Base-by-base conservation (phyloP, 2,797 vertebrate species). In the Kryptolebias ocellatus region DNA sequence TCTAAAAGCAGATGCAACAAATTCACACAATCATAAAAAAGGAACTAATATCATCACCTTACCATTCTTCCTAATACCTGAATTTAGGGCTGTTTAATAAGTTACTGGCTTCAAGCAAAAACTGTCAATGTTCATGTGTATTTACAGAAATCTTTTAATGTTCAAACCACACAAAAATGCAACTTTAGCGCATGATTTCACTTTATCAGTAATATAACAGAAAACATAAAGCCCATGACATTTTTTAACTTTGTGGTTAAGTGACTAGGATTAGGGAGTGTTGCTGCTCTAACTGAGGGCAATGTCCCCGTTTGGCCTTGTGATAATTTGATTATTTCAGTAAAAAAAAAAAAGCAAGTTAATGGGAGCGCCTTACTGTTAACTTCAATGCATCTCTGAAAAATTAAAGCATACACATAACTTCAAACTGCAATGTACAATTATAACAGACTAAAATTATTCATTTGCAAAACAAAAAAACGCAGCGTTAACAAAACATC, bases 1-100 rank as follows among this genome's bases (percentile, higher is more conserved):
- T 67, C 20, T 24, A 24, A 45, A 47, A 62, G 52, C 5, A 1
- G 52, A 72, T 31, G 64, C 55, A 69, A 37, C 62, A n/a, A 62
- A 37, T 24, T 74, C 16, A 66, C 42, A 67, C 44, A 65, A 45
- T 16, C 2, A 18, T 46, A 11, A 42, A 42, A 24, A 24, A 24
- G 20, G 11, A 42, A 42, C 39, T 42, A 42, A 12, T 2, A 4
- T 12, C 3, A 3, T 68, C 44, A 34, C 64, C 59, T 52, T 5
- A 15, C 17, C 59, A 68, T 12, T 24, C 1, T 27, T 0, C 44
- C 34, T n/a, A 47, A 17, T 11, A 9, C 18, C 16, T 27, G n/a
- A 9, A 7, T 29, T 42, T 46, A 49, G 28, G 27, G 10, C 10
- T 45, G 27, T 27, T 27, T 64, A 17, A 44, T 14, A 53, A 24